A percentile compares a stretch with the other conserved stretches of the same genome.
Conservation (phyloP, 2,888 invertebrate genomes). For the Polymixis flavicincta region DNA sequence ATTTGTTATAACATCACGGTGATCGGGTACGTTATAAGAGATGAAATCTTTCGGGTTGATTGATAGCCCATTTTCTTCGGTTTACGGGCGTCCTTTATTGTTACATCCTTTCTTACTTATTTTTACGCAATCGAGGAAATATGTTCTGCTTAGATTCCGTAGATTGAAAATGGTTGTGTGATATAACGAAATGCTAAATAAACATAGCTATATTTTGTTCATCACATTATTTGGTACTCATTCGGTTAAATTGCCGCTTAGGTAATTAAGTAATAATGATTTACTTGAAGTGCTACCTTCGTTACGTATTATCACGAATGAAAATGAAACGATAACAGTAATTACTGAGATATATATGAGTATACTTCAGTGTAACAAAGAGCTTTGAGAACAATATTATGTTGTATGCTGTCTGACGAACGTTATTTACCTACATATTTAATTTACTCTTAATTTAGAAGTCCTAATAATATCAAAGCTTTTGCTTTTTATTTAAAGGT, state of each 20-base stretch:
- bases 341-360: constrained; percentile 32
- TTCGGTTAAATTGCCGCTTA: constrained; percentile 22
- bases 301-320: constrained; percentile 31
- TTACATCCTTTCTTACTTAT: constrained; percentile 56
- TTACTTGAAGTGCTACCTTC: constrained; percentile 36
- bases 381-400: constrained; percentile 35
- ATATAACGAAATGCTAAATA: constrained; percentile 4
- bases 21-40: constrained; percentile 68
- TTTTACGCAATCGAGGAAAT: constrained; percentile 38
- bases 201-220: constrained; percentile 12
- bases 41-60: constrained; percentile 73
- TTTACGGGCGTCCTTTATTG: constrained; percentile 65
- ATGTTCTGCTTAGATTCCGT: constrained; percentile 16
- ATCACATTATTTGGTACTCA: constrained; percentile 16
- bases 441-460: constrained; percentile 32
- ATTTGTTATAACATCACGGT: constrained; percentile 74
- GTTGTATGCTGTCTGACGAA: constrained; percentile 18
- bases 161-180: constrained; percentile 38
- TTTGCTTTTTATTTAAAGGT: neutral
- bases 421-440: constrained; percentile 33
- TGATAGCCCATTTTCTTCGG: constrained; percentile 67
- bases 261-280: constrained; percentile 41
- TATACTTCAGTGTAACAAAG: constrained; percentile 19
- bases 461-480: neutral
- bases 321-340: constrained; percentile 35